phyloP scores from a whole-genome alignment of 2,888 invertebrate species.

The Terebella lapidaria region DNA sequence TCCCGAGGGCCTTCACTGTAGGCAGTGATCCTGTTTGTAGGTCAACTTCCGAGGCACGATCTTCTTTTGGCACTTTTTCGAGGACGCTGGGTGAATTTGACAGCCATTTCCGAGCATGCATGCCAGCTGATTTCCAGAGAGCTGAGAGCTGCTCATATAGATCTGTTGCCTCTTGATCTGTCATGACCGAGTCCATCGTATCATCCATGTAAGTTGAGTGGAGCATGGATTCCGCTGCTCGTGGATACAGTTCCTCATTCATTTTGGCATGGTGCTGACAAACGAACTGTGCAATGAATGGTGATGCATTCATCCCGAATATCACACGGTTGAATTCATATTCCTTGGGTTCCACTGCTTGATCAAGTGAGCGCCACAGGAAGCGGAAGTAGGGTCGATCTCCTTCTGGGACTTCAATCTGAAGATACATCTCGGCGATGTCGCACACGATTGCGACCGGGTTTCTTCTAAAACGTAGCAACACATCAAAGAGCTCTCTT shows the following conservation, averaged over 20 bases:
- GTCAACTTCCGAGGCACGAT: slow-evolving; percentile 3
- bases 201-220: slow-evolving; percentile 28
- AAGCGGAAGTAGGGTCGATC: slow-evolving; percentile 11
- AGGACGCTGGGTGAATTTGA: slow-evolving; percentile 21
- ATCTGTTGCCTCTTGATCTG: slow-evolving; percentile 11
- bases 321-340: slow-evolving; percentile 22
- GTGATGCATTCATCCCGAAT: slow-evolving; percentile 27
- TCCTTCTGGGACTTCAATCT: not conserved
- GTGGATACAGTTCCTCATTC: slow-evolving; percentile 9
- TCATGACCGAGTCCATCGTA: slow-evolving; percentile 20
- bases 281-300: slow-evolving; percentile 24
- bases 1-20: slow-evolving; percentile 20
- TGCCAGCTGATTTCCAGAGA: slow-evolving; percentile 9
- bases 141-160: slow-evolving; percentile 12
- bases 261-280: slow-evolving; percentile 19
- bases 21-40: slow-evolving; percentile 16
- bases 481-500: slow-evolving; percentile 21
- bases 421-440: slow-evolving; percentile 16
- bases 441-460: slow-evolving; percentile 18
- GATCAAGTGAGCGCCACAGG: slow-evolving; percentile 8
- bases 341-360: slow-evolving; percentile 3
- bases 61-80: slow-evolving; percentile 16
- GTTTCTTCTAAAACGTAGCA: slow-evolving; percentile 8
- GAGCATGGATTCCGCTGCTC: slow-evolving; percentile 21
- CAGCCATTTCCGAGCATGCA: slow-evolving; percentile 13